Base-by-base conservation (phyloP, 2,797 vertebrate genomes). In the Hyperoplus immaculatus region DNA sequence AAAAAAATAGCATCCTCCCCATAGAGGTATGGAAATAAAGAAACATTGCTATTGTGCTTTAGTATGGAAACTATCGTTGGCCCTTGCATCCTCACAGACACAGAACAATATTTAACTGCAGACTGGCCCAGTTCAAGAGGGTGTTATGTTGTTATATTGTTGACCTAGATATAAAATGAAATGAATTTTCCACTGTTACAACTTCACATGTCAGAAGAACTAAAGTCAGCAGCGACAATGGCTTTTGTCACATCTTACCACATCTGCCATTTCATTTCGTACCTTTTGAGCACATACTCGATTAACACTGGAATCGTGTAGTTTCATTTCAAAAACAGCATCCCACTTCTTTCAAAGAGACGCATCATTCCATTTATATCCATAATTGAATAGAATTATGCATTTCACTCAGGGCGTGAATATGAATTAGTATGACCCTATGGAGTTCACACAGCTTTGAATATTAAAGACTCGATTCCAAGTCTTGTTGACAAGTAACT, bases 391-490 rank as follows among this genome's bases (percentile, higher is more conserved):
- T 39, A 50, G 29, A 10, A 36, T 16, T 76, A 41, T 65, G 57
- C 55, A 55, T 59, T 70, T 57, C 49, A 51, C 66, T 47, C 54
- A 21, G 43, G 47, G 67, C 38, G 39, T 54, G 49, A 21, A 75
- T 69, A 63, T 58, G 71, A 78, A 79, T 41, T 29, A 45, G 47
- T 29, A 11, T 12, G 82, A 63, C 75, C 78, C 77, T 47, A 13
- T 18, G 43, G 75, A 69, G 55, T 62, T 70, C 38, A 38, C 18
- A 4, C 74, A 70, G 72, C 63, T 75, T 47, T 75, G 77, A 71
- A 82, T 75, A 63, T 69, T 56, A 79, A 75, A 69, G 72, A 86
- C 74, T 66, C 72, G 81, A 85, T 82, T 84, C 69, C 51, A 59
- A 86, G 81, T 89, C 87, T 79, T 83, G 85, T 64, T 78, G 74